Percentiles rank a stretch among this genome's conserved stretches.
Conservation (phyloP, 1,140 invertebrate species). For the Ooceraea biroi region DNA sequence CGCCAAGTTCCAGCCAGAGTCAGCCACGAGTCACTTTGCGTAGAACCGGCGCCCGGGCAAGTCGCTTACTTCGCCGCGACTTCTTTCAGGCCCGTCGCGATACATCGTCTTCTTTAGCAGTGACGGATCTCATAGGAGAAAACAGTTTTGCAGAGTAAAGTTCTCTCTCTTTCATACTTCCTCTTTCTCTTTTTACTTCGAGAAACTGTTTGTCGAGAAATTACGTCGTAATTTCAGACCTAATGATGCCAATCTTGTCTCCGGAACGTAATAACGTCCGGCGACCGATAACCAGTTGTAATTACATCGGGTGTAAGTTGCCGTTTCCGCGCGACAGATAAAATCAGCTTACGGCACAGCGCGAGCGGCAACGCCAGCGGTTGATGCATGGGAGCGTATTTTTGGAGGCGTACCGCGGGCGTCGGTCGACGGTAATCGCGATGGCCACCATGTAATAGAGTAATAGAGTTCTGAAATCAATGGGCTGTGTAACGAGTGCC, state of each 20-base stretch:
- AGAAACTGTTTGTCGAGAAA: neutral
- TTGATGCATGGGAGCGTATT: conserved; percentile 64
- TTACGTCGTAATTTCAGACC: conserved; percentile 26
- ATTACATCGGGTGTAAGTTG: conserved; percentile 52
- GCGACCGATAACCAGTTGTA: conserved; percentile 31
- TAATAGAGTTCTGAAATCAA: conserved; percentile 69
- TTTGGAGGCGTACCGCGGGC: conserved; percentile 39
- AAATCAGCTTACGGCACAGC: conserved; percentile 30
- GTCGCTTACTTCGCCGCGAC: conserved; percentile 42
- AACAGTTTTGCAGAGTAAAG: conserved; percentile 38
- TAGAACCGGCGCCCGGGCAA: conserved; percentile 55
- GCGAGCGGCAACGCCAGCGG: neutral
- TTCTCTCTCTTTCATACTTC: neutral
- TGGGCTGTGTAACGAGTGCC: conserved; percentile 72
- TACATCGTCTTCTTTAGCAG: conserved; percentile 23
- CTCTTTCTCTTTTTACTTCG: neutral
- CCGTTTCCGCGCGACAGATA: conserved; percentile 38
- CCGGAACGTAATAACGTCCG: too few species aligned
- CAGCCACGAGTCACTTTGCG: conserved; percentile 52
- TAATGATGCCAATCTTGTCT: conserved; percentile 40
- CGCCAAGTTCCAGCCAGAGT: conserved; percentile 56
- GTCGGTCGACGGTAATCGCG: conserved; percentile 56
- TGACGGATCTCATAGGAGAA: conserved; percentile 39
- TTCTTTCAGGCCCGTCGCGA: conserved; percentile 49
- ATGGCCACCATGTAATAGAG: conserved; percentile 68